Percentiles rank a stretch among this genome's conserved stretches.
Conservation (phyloP, 2,888 invertebrate genomes). For the Cataglyphis albicans region DNA sequence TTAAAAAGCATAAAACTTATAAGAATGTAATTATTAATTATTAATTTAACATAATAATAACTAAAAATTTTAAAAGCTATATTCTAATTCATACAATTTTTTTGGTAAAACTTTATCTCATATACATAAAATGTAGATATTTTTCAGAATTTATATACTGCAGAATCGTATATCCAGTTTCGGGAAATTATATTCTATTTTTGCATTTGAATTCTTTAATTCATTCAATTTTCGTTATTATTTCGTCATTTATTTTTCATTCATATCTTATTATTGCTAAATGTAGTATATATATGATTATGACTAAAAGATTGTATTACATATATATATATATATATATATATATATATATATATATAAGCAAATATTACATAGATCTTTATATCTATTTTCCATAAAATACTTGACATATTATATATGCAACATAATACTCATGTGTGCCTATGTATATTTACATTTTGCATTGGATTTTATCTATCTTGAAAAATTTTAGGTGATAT, state of each 20-base stretch:
- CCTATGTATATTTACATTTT: not conserved
- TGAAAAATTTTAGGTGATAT: not conserved
- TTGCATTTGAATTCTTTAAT: not conserved
- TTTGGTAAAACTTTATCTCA: slow-evolving; percentile 24
- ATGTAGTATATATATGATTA: not conserved
- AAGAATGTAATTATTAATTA: not conserved
- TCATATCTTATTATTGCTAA: not conserved
- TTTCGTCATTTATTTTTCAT: not conserved
- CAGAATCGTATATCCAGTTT: not conserved
- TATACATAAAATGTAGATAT: slow-evolving; percentile 12
- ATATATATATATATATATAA: not conserved
- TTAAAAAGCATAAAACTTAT: not conserved
- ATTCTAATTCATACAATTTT: slow-evolving; percentile 13
- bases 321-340: not conserved
- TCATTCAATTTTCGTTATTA: slow-evolving; percentile 12
- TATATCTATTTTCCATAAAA: not conserved
- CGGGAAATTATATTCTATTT: not conserved
- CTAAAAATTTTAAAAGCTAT: slow-evolving; percentile 20
- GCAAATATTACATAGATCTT: not conserved
- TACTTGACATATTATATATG: not conserved
- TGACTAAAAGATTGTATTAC: slow-evolving; percentile 11
- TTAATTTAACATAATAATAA: not conserved
- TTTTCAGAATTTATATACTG: slow-evolving; percentile 14
- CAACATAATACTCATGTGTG: not conserved
- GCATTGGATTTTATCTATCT: not conserved